These are phyloP conservation scores for Hypomesus transpacificus DNA, from an alignment of 2,113 vertebrate genomes.

Conservation along the genomic window DNA sequence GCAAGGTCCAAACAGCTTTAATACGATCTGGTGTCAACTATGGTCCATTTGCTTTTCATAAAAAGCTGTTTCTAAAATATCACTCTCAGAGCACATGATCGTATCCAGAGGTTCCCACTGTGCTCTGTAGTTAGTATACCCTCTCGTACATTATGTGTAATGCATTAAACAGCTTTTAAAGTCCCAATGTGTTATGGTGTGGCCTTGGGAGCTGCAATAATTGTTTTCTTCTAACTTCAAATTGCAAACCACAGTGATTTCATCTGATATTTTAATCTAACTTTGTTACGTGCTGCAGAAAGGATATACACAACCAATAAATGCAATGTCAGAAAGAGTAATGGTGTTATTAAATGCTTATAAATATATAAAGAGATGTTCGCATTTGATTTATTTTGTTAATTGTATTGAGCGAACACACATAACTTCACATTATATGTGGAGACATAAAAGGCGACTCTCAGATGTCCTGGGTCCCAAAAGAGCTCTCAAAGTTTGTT, in stretches of 20 bases:
- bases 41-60: no score
- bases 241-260: constrained; percentile 35
- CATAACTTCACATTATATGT: constrained; percentile 47
- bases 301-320: constrained; percentile 62
- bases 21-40: no score
- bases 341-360: constrained; percentile 65
- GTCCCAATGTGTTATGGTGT: constrained; percentile 39
- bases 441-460: constrained; percentile 39
- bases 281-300: constrained; percentile 37
- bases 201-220: constrained; percentile 40
- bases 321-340: constrained; percentile 62
- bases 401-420: constrained; percentile 50
- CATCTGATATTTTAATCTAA: constrained; percentile 40
- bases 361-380: constrained; percentile 72
- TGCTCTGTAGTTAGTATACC: neutral
- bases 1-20: no score
- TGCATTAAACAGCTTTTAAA: constrained; percentile 54
- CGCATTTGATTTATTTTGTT: constrained; percentile 67
- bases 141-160: constrained; percentile 28
- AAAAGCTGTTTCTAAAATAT: no score
- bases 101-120: neutral
- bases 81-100: neutral
- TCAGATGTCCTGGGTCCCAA: constrained; percentile 17
- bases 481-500: constrained; percentile 13
- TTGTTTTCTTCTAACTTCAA: constrained; percentile 20